Conservation (phyloP, 2,888 invertebrate species). For the Hermodice carunculata region DNA sequence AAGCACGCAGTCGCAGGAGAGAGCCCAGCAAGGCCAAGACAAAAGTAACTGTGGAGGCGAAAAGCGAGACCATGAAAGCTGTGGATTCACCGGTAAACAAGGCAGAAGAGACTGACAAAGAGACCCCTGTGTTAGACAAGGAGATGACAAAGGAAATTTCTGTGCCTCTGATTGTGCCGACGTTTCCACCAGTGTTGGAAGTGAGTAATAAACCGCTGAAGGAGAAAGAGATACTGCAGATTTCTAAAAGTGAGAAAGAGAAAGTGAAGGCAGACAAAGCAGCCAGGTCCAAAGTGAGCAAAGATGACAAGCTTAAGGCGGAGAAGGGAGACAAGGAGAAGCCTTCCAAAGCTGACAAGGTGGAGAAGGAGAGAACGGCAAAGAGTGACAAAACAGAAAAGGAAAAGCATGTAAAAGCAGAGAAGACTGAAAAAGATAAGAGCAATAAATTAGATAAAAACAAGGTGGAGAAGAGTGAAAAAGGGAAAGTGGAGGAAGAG, state of each 20-base stretch:
- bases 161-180: no score
- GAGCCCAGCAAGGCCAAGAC: no score
- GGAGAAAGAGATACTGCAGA: background rate
- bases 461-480: constrained; percentile 21
- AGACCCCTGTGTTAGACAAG: no score
- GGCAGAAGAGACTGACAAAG: no score
- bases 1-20: no score
- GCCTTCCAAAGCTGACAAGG: no score
- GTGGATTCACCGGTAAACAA: no score
- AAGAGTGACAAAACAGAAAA: background rate
- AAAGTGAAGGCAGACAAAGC: constrained; percentile 1
- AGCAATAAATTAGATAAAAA: constrained; percentile 4
- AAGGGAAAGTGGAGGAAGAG: constrained; percentile 9
- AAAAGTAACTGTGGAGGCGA: no score
- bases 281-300: constrained; percentile 8
- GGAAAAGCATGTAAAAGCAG: background rate
- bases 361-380: background rate
- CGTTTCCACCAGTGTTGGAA: background rate
- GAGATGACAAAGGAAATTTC: no score
- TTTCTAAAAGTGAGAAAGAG: constrained; percentile 2
- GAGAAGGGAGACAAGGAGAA: background rate
- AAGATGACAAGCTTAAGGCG: background rate
- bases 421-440: constrained; percentile 6
- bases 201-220: background rate
- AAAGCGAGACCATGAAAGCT: no score